Evolutionary conservation across 2,113 vertebrate species (phyloP), one percentile per base, ranked within the genome.

Genomic region (Brachionichthys hirsutus): DNA sequence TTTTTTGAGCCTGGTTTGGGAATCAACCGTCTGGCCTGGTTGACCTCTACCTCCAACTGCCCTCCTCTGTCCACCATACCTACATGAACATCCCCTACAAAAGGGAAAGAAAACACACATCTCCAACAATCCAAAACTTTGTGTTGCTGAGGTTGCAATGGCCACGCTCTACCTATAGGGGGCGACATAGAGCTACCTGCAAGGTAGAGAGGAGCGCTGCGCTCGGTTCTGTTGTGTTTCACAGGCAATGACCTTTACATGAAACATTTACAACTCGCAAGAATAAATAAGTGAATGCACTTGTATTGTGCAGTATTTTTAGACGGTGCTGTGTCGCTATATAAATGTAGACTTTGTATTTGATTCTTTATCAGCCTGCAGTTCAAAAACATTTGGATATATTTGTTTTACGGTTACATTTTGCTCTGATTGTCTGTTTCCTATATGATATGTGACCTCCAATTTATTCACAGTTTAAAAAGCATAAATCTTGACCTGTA

Each of bases 41-140:
- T 98, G 80, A 99, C 93, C 74, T 97, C 95, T 72, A 98, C 97
- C 83, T 99, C 95, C 70, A 99, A 91, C 85, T 98, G 97, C 38
- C 97, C 95, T 3, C 92, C 95, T 60, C 96, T 87, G 70, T 99
- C 97, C 17, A 94, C 79, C 91, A 98, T 90, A 12, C 92, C 89
- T 0, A 99, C 78, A 41, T 98, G 91, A 56, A 99, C 93, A 0
- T 99, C 97, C 1, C 97, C 97, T 99, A 71, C 2, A 1, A n/a
- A n/a, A 22, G 0, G 2, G 43, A 67, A 46, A 54, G 51, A 44
- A 3, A 45, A 54, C 11, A 64, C 11, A 45, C 0, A 48, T 40
- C 10, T 42, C 14, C 20, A n/a, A 18, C 0, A 13, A 22, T 12
- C 24, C 19, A 12, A 8, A 1, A 43, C 45, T 19, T 35, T 24